These are phyloP conservation scores for Lipophrys pholis DNA, from an alignment of 2,113 vertebrate species.

Conservation along the genomic window DNA sequence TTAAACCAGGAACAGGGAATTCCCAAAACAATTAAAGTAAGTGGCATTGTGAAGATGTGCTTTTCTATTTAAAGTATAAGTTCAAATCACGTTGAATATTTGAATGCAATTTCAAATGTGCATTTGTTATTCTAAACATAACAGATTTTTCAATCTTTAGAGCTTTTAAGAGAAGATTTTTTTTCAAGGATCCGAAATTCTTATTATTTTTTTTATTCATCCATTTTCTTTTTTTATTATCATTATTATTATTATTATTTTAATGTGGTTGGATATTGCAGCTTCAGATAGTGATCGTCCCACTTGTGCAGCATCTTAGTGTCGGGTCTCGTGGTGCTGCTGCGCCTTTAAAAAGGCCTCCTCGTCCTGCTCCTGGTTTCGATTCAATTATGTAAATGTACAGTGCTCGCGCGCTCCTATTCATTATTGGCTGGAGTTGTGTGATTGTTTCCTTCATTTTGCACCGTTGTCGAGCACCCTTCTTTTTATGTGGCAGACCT, in stretches of 20 bases:
- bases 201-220: background rate
- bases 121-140: too few species aligned
- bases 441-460: constrained; percentile 78
- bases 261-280: background rate
- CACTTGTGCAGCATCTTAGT: too few species aligned
- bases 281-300: too few species aligned
- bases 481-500: constrained; percentile 3
- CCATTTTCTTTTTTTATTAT: too few species aligned
- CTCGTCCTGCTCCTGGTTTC: constrained; percentile 74
- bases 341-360: constrained; percentile 82
- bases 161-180: too few species aligned
- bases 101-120: too few species aligned
- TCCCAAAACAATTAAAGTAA: too few species aligned
- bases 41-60: too few species aligned
- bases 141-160: too few species aligned
- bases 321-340: constrained; percentile 48
- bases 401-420: constrained; percentile 81
- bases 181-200: background rate
- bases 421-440: constrained; percentile 80
- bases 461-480: constrained; percentile 41
- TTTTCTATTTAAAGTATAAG: too few species aligned
- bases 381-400: constrained; percentile 89
- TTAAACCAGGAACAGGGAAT: too few species aligned
- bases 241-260: background rate
- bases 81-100: too few species aligned